These are phyloP conservation scores for Furcula furcula DNA, from an alignment of 2,888 invertebrate species.

Conservation along the genomic window DNA sequence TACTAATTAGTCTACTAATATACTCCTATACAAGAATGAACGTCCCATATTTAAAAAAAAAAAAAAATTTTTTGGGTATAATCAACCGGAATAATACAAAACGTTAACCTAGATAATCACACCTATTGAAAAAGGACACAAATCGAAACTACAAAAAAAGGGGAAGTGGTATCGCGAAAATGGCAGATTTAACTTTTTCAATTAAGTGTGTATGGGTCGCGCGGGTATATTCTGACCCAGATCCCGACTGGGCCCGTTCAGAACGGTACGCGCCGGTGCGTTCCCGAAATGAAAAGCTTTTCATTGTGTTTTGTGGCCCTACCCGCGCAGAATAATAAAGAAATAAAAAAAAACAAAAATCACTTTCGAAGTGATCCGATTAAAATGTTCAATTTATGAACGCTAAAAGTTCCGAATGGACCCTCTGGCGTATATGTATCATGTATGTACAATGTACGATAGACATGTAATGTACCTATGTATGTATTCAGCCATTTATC, in stretches of 20 bases:
- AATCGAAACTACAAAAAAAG: conserved; percentile 39
- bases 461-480: too few relatives aligned
- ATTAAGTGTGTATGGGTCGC: conserved; percentile 53
- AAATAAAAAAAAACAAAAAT: conserved; percentile 28
- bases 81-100: too few relatives aligned
- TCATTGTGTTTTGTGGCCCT: conserved; percentile 47
- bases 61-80: too few relatives aligned
- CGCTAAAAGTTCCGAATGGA: background rate
- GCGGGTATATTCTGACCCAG: conserved; percentile 54
- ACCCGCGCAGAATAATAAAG: conserved; percentile 38
- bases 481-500: too few relatives aligned
- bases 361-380: conserved; percentile 21
- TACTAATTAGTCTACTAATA: too few relatives aligned
- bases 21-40: too few relatives aligned
- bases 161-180: conserved; percentile 58
- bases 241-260: conserved; percentile 36
- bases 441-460: too few relatives aligned
- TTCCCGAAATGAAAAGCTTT: conserved; percentile 55
- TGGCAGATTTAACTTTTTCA: conserved; percentile 75
- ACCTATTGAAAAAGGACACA: conserved; percentile 27
- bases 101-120: too few relatives aligned
- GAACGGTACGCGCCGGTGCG: conserved; percentile 45
- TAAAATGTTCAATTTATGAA: background rate
- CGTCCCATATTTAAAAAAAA: too few relatives aligned
- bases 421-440: too few relatives aligned